A percentile compares a stretch with the other conserved stretches of the same genome.
These are phyloP conservation scores for Elysia crispata DNA, from an alignment of 2,888 invertebrate species.

Conservation along the genomic window DNA sequence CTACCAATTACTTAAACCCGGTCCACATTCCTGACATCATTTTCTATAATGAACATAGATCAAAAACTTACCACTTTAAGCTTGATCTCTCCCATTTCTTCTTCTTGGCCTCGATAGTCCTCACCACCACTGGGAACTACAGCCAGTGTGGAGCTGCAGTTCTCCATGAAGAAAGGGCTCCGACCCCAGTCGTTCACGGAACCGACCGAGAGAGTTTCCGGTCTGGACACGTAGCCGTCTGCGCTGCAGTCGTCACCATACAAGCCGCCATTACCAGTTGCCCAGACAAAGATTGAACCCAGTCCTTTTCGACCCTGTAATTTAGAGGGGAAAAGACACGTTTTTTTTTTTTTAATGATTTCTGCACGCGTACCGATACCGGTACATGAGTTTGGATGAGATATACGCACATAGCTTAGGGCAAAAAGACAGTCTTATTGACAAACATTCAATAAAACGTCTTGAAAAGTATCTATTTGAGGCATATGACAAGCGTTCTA, in stretches of 20 bases:
- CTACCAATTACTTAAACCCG: too few relatives aligned
- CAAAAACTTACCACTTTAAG: constrained; percentile 68
- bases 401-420: not conserved
- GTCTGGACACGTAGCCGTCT: constrained; percentile 75
- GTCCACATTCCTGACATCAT: too few relatives aligned
- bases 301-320: constrained; percentile 68
- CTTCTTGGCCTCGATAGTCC: constrained; percentile 48
- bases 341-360: too few relatives aligned
- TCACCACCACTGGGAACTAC: constrained; percentile 70
- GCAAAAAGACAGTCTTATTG: too few relatives aligned
- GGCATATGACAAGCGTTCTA: too few relatives aligned
- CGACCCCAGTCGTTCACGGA: constrained; percentile 67
- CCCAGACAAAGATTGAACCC: constrained; percentile 75
- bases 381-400: not conserved
- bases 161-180: constrained; percentile 73
- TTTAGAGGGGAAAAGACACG: not conserved
- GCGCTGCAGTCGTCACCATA: constrained; percentile 72
- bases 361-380: too few relatives aligned
- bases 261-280: constrained; percentile 75
- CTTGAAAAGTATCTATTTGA: too few relatives aligned
- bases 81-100: constrained; percentile 50
- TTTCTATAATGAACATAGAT: too few relatives aligned
- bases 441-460: too few relatives aligned
- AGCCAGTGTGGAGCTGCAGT: constrained; percentile 73
- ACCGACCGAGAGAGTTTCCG: constrained; percentile 72